Conservation (phyloP, 1,140 invertebrate species). For the Pygmarrhopalites habei region DNA sequence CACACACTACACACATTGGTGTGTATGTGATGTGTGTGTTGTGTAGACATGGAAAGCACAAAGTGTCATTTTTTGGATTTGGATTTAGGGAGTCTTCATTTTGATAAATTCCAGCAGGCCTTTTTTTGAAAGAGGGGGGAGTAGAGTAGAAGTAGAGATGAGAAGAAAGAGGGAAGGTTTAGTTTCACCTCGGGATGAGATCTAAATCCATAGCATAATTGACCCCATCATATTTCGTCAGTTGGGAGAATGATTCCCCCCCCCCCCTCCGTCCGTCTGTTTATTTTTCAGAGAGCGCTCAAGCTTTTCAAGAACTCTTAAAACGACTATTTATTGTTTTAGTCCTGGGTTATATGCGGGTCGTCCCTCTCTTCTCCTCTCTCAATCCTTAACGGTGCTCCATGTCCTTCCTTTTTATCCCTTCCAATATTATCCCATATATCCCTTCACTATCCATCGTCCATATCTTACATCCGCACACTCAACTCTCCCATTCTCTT, state of each 20-base stretch:
- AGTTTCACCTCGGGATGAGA: too few species aligned
- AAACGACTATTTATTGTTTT: conserved; percentile 20
- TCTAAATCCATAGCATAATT: conserved; percentile 17
- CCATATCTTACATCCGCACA: too few species aligned
- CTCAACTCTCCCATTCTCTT: too few species aligned
- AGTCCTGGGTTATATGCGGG: not conserved
- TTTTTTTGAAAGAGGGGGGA: not conserved
- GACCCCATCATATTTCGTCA: conserved; percentile 28
- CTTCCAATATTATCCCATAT: too few species aligned
- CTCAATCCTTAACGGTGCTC: too few species aligned
- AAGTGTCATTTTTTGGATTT: conserved; percentile 23
- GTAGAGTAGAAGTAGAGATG: too few species aligned
- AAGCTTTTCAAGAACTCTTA: conserved; percentile 12
- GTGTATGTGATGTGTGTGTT: not conserved
- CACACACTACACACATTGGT: too few species aligned
- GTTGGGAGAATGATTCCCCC: conserved; percentile 18
- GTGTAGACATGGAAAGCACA: not conserved
- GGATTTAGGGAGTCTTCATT: conserved; percentile 12
- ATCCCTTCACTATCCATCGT: too few species aligned
- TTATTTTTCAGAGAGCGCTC: conserved; percentile 14
- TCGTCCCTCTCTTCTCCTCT: too few species aligned
- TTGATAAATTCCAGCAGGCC: conserved; percentile 30
- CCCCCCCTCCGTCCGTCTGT: conserved; percentile 6
- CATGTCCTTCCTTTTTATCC: too few species aligned
- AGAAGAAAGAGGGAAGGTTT: too few species aligned